These are phyloP conservation scores for Hephaestus fuliginosus DNA, from an alignment of 2,797 vertebrate species.

Conservation along the genomic window DNA sequence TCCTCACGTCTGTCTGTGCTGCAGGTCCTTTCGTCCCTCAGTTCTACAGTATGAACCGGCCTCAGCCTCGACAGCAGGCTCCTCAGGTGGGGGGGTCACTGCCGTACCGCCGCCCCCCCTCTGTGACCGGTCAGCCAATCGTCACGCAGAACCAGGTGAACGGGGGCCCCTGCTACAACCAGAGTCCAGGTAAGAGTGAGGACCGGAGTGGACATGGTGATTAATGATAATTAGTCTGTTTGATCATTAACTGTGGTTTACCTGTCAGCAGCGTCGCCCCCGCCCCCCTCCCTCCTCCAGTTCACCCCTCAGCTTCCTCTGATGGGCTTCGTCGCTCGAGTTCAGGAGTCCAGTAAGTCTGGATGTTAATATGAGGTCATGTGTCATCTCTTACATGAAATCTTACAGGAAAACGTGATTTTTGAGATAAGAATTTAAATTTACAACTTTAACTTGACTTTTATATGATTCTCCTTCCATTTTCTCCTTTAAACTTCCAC, in stretches of 20 bases:
- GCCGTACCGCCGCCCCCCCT: conserved; percentile 94
- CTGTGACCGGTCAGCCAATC: conserved; percentile 90
- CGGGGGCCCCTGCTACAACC: conserved; percentile 74
- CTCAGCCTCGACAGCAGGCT: conserved; percentile 89
- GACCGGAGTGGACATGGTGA: too few species aligned
- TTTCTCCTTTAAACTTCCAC: too few species aligned
- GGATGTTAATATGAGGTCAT: too few species aligned
- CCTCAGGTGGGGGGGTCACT: conserved; percentile 94
- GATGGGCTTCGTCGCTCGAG: conserved; percentile 97
- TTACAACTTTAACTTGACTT: too few species aligned
- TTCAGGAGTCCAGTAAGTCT: conserved; percentile 98
- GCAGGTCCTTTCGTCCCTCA: conserved; percentile 90
- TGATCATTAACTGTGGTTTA: not conserved
- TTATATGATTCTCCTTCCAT: too few species aligned
- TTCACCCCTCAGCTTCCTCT: conserved; percentile 98
- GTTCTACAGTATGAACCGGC: conserved; percentile 99
- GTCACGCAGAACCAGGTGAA: conserved; percentile 88
- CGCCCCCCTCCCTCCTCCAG: conserved; percentile 94
- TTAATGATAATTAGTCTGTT: too few species aligned
- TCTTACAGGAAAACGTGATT: too few species aligned
- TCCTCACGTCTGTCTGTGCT: conserved; percentile 10
- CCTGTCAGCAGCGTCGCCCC: conserved; percentile 88
- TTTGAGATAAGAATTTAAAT: too few species aligned
- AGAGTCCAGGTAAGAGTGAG: conserved; percentile 75
- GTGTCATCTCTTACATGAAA: too few species aligned